Evolutionary conservation across 2,113 vertebrate genomes (phyloP).

Genomic region (Phalacrocorax pelagicus): DNA sequence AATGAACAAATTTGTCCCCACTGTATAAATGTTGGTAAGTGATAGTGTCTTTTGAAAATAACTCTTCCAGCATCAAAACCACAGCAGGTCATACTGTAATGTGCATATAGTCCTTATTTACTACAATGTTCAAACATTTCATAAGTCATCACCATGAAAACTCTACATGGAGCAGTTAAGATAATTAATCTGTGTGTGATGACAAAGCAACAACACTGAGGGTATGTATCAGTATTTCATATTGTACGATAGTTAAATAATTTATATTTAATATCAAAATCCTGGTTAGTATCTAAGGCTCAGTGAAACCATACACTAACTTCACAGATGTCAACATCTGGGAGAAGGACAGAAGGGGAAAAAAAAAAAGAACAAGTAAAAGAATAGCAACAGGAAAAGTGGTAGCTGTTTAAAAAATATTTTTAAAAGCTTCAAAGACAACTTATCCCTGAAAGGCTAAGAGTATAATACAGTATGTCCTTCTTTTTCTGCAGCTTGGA

Average conservation of each 20-base stretch:
- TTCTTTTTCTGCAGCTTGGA: neutral
- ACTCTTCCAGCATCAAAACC: neutral
- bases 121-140: neutral
- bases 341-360: neutral
- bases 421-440: neutral
- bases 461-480: neutral
- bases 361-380: neutral
- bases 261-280: neutral
- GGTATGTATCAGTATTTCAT: neutral
- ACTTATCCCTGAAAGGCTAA: neutral
- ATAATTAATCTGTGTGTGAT: neutral
- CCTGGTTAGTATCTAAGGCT: neutral
- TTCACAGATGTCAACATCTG: neutral
- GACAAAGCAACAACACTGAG: neutral
- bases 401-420: neutral
- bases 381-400: neutral
- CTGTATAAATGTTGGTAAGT: neutral
- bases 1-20: neutral
- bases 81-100: neutral
- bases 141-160: conserved; percentile 36
- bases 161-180: neutral
- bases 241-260: neutral
- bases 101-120: neutral
- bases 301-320: neutral
- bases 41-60: neutral